Evolutionary conservation across 1,140 invertebrate genomes (phyloP).

Genomic region (Charaxes varanes): DNA sequence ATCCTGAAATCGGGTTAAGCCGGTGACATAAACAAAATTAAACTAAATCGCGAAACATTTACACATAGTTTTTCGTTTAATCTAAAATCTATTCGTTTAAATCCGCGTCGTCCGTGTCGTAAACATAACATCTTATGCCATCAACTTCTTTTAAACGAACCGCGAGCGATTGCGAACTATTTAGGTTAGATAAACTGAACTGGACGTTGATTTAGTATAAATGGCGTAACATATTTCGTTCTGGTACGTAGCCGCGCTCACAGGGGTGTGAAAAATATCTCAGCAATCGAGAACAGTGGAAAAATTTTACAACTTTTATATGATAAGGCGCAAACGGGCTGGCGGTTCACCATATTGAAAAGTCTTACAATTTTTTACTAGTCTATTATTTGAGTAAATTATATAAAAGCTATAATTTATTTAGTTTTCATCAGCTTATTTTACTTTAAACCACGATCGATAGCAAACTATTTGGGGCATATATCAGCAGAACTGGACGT

Average conservation of each 20-base stretch:
- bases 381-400: too few relatives aligned
- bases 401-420: too few relatives aligned
- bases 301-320: too few relatives aligned
- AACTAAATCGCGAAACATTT: too few relatives aligned
- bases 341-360: too few relatives aligned
- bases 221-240: constrained; percentile 7
- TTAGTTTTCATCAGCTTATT: constrained; percentile 11
- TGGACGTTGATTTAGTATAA: constrained; percentile 11
- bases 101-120: too few relatives aligned
- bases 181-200: constrained; percentile 15
- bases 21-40: too few relatives aligned
- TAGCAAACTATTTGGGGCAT: constrained; percentile 12
- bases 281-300: not conserved
- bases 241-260: not conserved
- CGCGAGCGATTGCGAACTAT: constrained; percentile 6
- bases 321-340: too few relatives aligned
- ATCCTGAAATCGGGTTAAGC: too few relatives aligned
- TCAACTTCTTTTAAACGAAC: constrained; percentile 10
- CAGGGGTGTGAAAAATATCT: not conserved
- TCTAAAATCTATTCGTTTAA: too few relatives aligned
- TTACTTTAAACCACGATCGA: constrained; percentile 4
- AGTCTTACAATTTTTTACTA: too few relatives aligned
- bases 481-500: constrained; percentile 11
- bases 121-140: constrained; percentile 4
- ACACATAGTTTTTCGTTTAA: too few relatives aligned